Evolutionary conservation across 1,140 invertebrate species (phyloP), one percentile per base, ranked within the genome.

Genomic region (Caenorhabditis inopinata): DNA sequence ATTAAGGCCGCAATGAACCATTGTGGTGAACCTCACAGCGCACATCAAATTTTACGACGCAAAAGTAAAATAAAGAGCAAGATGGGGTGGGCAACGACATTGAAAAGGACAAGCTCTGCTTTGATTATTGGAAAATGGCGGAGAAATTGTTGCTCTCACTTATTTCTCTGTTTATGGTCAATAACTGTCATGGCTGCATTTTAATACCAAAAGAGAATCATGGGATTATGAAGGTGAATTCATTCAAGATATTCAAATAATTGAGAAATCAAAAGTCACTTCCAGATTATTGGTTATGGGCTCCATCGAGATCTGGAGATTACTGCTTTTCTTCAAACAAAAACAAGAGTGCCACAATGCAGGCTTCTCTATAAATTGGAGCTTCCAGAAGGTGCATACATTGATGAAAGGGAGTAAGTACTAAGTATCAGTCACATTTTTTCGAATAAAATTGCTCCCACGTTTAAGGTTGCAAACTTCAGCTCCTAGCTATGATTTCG

Each of bases 361-460:
- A n/a, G 58, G 38, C 11, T 68, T 5, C n/a, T 68, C 9, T 68
- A 68, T 18, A 68, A 21, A 42, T 14, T 68, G 3, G 12, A 21
- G 9, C n/a, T 68, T 38, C 58, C 58, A n/a, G 32, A 68, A 2
- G n/a, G n/a, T 9, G 32, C 32, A 4, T 68, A 68, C n/a, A 18
- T 68, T 68, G 58, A 68, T 21, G 32, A 68, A 21, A 38, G 32
- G 21, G 58, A 68, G 58, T 68, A 9, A 38, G 58, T 58, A n/a
- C n/a, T n/a, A n/a, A 14, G 7, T 58, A 5, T 12, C 9, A 16
- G 18, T 0, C 5, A 42, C 38, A 42, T 42, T 38, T 38, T 12
- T 38, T 9, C 2, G 2, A 12, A 4, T 21, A 11, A 7, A 18
- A 38, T 21, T 6, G 4, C 23, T 68, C 1, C 29, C n/a, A 51